These are phyloP conservation scores for Ciconia nigra DNA, from an alignment of 2,797 vertebrate genomes.

Conservation along the genomic window DNA sequence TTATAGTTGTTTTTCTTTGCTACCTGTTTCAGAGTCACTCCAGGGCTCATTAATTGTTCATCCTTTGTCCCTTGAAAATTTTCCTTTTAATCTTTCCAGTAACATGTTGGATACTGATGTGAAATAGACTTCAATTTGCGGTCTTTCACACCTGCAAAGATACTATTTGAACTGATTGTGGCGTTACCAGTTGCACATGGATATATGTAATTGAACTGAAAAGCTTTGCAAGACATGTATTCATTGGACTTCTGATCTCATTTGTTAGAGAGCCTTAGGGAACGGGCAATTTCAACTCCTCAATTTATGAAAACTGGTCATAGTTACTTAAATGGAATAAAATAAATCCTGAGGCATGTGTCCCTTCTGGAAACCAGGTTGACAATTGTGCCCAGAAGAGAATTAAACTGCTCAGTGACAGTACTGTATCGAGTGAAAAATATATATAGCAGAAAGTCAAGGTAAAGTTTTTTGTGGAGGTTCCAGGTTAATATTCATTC, in stretches of 20 bases:
- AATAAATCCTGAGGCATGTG: conserved; percentile 11
- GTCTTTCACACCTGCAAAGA: conserved; percentile 21
- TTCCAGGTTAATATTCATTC: conserved; percentile 13
- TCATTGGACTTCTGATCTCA: conserved; percentile 57
- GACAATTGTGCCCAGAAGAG: conserved; percentile 7
- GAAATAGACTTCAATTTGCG: conserved; percentile 33
- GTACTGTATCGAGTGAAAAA: not conserved
- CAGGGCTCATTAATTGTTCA: conserved; percentile 56
- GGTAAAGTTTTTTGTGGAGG: not conserved
- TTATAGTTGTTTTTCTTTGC: conserved; percentile 47
- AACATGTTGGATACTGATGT: not conserved
- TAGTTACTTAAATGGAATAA: conserved; percentile 29
- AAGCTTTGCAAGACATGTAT: conserved; percentile 11
- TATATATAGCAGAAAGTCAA: not conserved
- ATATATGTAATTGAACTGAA: conserved; percentile 36
- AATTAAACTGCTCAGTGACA: conserved; percentile 1
- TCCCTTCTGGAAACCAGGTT: conserved; percentile 33
- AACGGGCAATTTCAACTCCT: conserved; percentile 21
- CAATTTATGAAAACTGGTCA: conserved; percentile 57
- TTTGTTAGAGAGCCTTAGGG: conserved; percentile 42
- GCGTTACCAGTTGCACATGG: not conserved
- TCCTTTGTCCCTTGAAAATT: conserved; percentile 38
- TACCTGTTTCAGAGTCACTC: conserved; percentile 44
- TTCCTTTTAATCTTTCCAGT: conserved; percentile 43
- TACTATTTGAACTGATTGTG: not conserved